Percentiles rank a stretch among this genome's conserved stretches.
Evolutionary conservation across 2,113 vertebrate genomes (phyloP).

Genomic region (Lepidothrix coronata): DNA sequence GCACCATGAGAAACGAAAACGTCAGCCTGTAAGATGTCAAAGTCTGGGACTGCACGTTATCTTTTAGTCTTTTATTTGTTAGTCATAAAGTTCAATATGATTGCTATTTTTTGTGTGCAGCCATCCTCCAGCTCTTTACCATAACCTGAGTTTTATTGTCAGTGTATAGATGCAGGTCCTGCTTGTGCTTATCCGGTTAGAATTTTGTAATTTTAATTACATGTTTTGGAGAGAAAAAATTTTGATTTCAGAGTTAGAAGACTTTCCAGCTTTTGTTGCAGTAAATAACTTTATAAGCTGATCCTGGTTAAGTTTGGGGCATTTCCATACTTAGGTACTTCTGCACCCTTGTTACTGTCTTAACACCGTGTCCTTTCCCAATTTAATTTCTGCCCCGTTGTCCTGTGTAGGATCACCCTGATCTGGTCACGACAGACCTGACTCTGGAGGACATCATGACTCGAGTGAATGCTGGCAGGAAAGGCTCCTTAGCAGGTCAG

Average conservation of each 20-base stretch:
- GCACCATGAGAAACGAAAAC: slow-evolving; percentile 92
- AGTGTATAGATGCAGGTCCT: not conserved
- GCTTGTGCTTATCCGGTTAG: not conserved
- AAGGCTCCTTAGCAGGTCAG: slow-evolving; percentile 87
- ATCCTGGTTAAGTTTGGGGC: not conserved
- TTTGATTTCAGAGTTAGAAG: not conserved
- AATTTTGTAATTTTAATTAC: not conserved
- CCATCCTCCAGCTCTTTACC: not conserved
- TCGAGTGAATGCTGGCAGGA: slow-evolving; percentile 90
- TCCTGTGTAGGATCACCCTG: slow-evolving; percentile 88
- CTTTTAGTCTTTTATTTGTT: not conserved
- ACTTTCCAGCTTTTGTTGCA: not conserved
- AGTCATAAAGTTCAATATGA: not conserved
- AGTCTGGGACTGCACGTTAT: not conserved
- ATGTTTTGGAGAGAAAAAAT: not conserved
- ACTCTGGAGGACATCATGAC: slow-evolving; percentile 91
- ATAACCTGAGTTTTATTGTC: not conserved
- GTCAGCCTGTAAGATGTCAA: slow-evolving; percentile 84
- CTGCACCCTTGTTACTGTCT: not conserved
- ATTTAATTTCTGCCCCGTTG: not conserved
- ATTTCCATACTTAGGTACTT: not conserved
- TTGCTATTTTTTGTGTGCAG: not conserved
- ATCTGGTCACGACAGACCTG: slow-evolving; percentile 87
- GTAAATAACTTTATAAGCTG: not conserved
- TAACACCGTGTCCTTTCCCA: not conserved